Evolutionary conservation across 2,797 vertebrate genomes (phyloP), one percentile per base, ranked within the genome.

Genomic region (Pseudopleuronectes americanus): DNA sequence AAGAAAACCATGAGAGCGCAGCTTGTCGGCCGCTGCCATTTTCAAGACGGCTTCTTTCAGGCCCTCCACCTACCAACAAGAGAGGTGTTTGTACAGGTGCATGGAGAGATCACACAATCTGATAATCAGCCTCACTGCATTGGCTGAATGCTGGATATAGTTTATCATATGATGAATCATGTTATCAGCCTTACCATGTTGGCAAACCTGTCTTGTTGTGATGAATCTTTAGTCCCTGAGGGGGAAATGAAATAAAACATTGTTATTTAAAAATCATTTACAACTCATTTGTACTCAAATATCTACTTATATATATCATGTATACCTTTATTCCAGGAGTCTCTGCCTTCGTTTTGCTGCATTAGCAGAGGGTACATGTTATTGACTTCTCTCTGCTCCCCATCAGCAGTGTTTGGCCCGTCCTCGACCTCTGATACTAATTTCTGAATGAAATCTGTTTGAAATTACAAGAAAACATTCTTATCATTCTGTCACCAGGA

Each of bases 391-490:
- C 83, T 91, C 71, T 90, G 91, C 48, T 92, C 89, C 9, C 43
- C 92, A 41, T 87, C 87, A 8, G 90, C 88, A 47, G 78, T 19
- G 38, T 81, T 85, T 31, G 84, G 48, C 52, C 87, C 86, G 12
- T 90, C 91, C 33, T 92, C 92, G 13, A 93, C 90, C 57, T 94
- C 93, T 64, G 90, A 91, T 62, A 93, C 89, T 68, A 95, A 82
- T 71, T 93, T 94, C 80, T 95, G 92, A 68, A 94, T 84, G 10
- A 95, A 89, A 53, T 95, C 95, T 95, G 87, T 41, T 41, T 21
- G 22, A 67, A 19, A 82, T 43, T 7, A 58, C 68, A 71, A 75
- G 8, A 76, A 16, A 12, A 28, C 59, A 13, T 21, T 49, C 21
- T 45, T 17, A 60, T 57, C 16, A 71, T 23, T 24, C 48, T 23